Evolutionary conservation across 2,888 invertebrate species (phyloP), one percentile per base, ranked within the genome.

Genomic region (Nudaria mundana): DNA sequence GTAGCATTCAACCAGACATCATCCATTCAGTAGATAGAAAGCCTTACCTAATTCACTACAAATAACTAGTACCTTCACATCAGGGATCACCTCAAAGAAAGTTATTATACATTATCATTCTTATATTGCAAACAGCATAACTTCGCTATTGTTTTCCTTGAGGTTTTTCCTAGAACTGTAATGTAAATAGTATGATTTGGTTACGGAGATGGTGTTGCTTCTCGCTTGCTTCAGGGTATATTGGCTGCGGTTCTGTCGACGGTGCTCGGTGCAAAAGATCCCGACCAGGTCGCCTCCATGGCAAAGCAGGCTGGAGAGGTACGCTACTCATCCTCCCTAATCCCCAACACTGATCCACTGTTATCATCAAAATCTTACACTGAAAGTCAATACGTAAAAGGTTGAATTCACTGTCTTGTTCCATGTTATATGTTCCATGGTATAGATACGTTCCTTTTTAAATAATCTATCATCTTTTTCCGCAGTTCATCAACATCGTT

Each of bases 281-380:
- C 96, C 79, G 94, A 95, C 87, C 96, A 96, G 91, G 95, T 96
- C 88, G 94, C 95, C 91, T 93, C 94, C 90, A 95, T 97, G 95
- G 97, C 96, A 90, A 96, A 95, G 91, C 96, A 97, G 90, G 96
- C 97, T 88, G 95, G 96, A 89, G 96, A 97, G 96, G 97, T 97
- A 94, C 92, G 95, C 92, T 82, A 67, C 72, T 77, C 75, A 73
- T 71, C 83, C 77, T 78, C 78, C 82, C 83, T 77, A 72, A 57
- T 72, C 76, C 74, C 70, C 69, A 11, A 22, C 53, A 69, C 54
- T 55, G 52, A 38, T 31, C 35, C 40, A 44, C 40, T 38, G 39
- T 44, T 37, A 20, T 36, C 36, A 46, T 46, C 32, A 37, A 8
- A 30, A 23, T 39, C 13, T 28, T 28, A 28, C n/a, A 28, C 32